These are phyloP conservation scores for Adelosebastes latens DNA, from an alignment of 2,797 vertebrate genomes.

Conservation along the genomic window DNA sequence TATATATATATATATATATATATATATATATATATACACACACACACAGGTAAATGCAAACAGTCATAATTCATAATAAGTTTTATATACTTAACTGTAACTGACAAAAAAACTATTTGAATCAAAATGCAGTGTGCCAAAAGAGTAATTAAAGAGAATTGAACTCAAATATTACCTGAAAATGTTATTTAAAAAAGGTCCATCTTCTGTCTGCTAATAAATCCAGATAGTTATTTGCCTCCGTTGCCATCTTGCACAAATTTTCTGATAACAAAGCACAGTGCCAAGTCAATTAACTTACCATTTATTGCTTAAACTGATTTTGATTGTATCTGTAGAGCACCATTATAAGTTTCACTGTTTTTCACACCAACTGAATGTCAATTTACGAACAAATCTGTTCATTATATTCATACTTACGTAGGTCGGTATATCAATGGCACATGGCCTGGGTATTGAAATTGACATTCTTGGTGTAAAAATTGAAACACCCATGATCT, in stretches of 20 bases:
- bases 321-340: not conserved
- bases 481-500: not conserved
- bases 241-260: not conserved
- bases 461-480: not conserved
- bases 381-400: not conserved
- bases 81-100: not conserved
- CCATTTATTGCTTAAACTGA: not conserved
- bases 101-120: not conserved
- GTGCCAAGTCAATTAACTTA: constrained; percentile 3
- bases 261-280: constrained; percentile 27
- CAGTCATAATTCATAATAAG: not conserved
- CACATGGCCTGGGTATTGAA: too few relatives aligned
- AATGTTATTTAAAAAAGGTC: not conserved
- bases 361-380: not conserved
- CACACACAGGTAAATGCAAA: not conserved
- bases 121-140: not conserved
- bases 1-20: too few relatives aligned
- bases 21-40: too few relatives aligned
- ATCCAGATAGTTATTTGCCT: constrained; percentile 8
- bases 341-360: not conserved
- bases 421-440: not conserved
- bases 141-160: not conserved
- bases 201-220: not conserved
- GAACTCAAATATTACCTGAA: not conserved
- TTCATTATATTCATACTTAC: not conserved